phyloP scores from a whole-genome alignment of 2,113 vertebrate genomes.

The Mesocricetus auratus region DNA sequence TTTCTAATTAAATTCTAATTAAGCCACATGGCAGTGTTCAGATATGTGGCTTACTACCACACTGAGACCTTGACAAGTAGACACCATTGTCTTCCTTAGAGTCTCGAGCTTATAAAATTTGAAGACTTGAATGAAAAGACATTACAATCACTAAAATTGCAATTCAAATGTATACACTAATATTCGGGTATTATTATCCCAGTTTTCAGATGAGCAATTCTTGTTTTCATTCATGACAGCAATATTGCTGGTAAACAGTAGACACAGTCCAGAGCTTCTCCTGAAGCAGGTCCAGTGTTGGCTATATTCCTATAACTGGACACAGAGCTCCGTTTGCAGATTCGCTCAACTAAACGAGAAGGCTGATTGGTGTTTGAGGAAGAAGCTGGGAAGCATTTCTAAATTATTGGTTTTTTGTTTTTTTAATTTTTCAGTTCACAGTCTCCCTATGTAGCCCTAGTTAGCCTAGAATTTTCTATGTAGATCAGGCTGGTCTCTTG shows the following conservation, averaged over 20 bases:
- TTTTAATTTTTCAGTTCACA: background rate
- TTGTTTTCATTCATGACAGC: background rate
- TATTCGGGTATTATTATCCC: background rate
- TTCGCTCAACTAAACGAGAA: background rate
- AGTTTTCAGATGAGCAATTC: slow-evolving; percentile 44
- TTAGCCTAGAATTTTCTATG: background rate
- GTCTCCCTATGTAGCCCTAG: too few relatives aligned
- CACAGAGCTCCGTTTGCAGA: background rate
- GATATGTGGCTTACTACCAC: background rate
- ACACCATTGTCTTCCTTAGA: background rate
- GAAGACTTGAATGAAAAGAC: slow-evolving; percentile 30
- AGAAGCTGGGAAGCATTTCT: background rate
- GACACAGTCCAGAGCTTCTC: background rate
- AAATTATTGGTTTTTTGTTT: background rate
- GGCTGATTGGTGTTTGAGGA: background rate
- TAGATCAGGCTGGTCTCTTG: background rate
- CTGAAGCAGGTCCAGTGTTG: background rate
- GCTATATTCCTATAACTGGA: background rate
- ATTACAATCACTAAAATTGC: slow-evolving; percentile 6
- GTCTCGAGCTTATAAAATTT: background rate
- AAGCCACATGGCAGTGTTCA: background rate
- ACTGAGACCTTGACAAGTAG: background rate
- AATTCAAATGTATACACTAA: background rate
- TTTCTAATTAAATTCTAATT: background rate
- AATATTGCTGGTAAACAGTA: background rate